Percentiles rank a stretch among this genome's conserved stretches.
These are phyloP conservation scores for Oxycera nigricornis DNA, from an alignment of 2,888 invertebrate species.

Conservation along the genomic window DNA sequence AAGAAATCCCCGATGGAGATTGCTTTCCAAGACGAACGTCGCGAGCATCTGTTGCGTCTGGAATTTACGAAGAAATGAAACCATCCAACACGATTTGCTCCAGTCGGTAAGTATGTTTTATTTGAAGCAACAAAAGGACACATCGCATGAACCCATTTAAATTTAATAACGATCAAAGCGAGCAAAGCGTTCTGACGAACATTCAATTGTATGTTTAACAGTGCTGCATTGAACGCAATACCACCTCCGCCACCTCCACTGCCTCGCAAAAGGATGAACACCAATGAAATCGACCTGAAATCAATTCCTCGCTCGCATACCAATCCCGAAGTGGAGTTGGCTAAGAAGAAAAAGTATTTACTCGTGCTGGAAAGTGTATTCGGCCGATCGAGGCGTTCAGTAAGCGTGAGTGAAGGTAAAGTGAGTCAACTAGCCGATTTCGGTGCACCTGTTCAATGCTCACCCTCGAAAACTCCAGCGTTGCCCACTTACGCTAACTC, in stretches of 20 bases:
- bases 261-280: constrained; percentile 59
- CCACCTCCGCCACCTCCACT: constrained; percentile 54
- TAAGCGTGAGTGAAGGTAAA: constrained; percentile 54
- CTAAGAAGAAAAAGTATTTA: constrained; percentile 55
- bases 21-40: constrained; percentile 53
- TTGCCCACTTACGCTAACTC: not conserved
- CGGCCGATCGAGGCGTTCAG: constrained; percentile 52
- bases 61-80: constrained; percentile 62
- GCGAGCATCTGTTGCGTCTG: constrained; percentile 58
- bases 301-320: constrained; percentile 58
- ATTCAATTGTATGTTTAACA: not conserved
- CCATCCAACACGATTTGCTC: constrained; percentile 50
- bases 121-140: no score
- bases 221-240: not conserved
- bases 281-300: constrained; percentile 53
- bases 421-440: constrained; percentile 44
- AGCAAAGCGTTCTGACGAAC: not conserved
- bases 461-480: constrained; percentile 8
- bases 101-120: constrained; percentile 47
- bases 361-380: constrained; percentile 53
- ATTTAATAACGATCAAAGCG: no score
- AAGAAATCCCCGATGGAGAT: constrained; percentile 58
- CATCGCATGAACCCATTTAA: no score
- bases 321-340: constrained; percentile 59
- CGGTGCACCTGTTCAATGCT: constrained; percentile 48